Evolutionary conservation across 2,888 invertebrate genomes (phyloP).

Genomic region (Phlogophora meticulosa): DNA sequence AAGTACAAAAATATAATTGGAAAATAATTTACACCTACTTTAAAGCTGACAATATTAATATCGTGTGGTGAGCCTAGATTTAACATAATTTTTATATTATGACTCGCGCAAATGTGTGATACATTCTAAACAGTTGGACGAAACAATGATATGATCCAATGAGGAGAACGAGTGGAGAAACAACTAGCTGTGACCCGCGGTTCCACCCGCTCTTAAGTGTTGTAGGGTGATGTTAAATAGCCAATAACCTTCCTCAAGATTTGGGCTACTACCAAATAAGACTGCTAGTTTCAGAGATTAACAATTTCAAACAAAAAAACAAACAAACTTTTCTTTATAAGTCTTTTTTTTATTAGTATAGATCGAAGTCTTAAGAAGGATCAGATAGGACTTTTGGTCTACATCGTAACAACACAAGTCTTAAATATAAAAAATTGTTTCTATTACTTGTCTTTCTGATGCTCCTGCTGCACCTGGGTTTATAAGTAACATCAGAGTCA

Average conservation of each 20-base stretch:
- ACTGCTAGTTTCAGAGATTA: too few relatives aligned
- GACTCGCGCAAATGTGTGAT: slow-evolving; percentile 50
- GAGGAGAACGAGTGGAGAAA: neutral
- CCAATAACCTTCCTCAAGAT: too few relatives aligned
- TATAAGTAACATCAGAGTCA: too few relatives aligned
- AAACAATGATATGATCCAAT: neutral
- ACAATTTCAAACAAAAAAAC: too few relatives aligned
- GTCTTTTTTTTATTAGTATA: too few relatives aligned
- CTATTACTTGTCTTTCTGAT: neutral
- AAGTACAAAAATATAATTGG: slow-evolving; percentile 85
- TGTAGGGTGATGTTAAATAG: too few relatives aligned
- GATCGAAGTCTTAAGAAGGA: neutral
- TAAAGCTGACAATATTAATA: slow-evolving; percentile 85
- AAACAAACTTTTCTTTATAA: too few relatives aligned
- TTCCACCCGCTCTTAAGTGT: too few relatives aligned
- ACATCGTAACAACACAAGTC: neutral
- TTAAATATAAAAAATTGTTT: slow-evolving; percentile 14
- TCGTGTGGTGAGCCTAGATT: slow-evolving; percentile 66
- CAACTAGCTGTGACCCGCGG: neutral
- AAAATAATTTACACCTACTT: slow-evolving; percentile 81
- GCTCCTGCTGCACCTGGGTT: too few relatives aligned
- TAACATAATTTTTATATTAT: slow-evolving; percentile 50
- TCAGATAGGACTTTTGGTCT: neutral
- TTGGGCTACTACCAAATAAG: too few relatives aligned
- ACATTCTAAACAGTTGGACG: slow-evolving; percentile 1